phyloP scores from a whole-genome alignment of 1,140 invertebrate species.

The Trichonephila clavipes region DNA sequence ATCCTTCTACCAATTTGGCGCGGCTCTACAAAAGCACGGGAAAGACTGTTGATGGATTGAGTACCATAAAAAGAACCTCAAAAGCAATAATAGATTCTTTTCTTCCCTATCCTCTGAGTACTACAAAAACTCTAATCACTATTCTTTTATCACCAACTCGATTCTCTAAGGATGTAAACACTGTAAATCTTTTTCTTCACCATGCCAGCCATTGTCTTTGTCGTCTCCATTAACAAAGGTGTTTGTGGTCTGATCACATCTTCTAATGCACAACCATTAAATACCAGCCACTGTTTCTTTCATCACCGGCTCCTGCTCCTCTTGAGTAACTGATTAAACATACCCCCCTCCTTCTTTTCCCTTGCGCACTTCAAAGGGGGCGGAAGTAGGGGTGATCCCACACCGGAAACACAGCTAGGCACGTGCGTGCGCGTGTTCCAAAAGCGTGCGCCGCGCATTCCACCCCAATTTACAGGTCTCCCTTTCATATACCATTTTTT shows the following conservation, averaged over 20 bases:
- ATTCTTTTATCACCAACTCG: not conserved
- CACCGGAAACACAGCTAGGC: not conserved
- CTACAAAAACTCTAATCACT: too few relatives aligned
- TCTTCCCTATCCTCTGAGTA: too few relatives aligned
- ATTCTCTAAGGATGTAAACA: not conserved
- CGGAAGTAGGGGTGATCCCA: not conserved
- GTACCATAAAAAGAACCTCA: too few relatives aligned
- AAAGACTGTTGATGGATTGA: too few relatives aligned
- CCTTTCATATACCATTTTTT: not conserved
- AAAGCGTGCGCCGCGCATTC: constrained; percentile 40
- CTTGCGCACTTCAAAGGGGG: too few relatives aligned
- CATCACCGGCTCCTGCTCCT: not conserved
- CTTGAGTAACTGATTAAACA: constrained; percentile 33
- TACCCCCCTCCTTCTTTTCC: not conserved
- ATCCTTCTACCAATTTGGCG: too few relatives aligned
- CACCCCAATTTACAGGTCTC: constrained; percentile 32
- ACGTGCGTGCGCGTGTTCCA: constrained; percentile 25
- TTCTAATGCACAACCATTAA: not conserved
- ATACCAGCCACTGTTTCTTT: not conserved
- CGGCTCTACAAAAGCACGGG: too few relatives aligned
- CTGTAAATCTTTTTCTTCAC: not conserved
- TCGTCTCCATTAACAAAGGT: not conserved
- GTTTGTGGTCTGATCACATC: not conserved
- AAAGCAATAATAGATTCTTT: too few relatives aligned
- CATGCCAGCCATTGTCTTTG: not conserved